Conservation (phyloP, 2,888 invertebrate species). For the Dendrolimus pini region DNA sequence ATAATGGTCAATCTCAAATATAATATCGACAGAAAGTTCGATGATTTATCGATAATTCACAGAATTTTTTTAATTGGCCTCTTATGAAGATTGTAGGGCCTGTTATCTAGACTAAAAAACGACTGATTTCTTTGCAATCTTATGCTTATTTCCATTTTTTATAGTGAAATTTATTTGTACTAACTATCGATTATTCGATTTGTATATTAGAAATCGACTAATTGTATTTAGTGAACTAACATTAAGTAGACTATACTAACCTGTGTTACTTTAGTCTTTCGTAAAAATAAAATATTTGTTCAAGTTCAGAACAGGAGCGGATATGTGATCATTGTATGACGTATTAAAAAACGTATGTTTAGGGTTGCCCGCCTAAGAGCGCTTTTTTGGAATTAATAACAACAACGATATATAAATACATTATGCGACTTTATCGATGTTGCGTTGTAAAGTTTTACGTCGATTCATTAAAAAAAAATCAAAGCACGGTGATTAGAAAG, state of each 20-base stretch:
- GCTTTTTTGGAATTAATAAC: slow-evolving; percentile 19
- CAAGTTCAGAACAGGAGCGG: slow-evolving; percentile 19
- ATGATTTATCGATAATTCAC: no score
- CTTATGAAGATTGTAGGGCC: background rate
- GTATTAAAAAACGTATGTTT: slow-evolving; percentile 24
- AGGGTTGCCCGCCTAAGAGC: slow-evolving; percentile 23
- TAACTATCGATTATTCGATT: background rate
- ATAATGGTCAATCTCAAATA: no score
- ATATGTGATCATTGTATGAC: slow-evolving; percentile 35
- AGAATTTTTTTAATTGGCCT: background rate
- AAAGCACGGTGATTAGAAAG: no score
- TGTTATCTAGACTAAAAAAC: slow-evolving; percentile 1
- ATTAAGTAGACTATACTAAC: background rate
- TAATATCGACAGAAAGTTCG: no score
- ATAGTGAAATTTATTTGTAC: background rate
- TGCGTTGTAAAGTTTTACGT: background rate
- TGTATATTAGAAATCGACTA: slow-evolving; percentile 10
- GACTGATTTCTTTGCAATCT: slow-evolving; percentile 1
- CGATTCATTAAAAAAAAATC: no score
- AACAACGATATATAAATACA: slow-evolving; percentile 19
- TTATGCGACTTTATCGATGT: background rate
- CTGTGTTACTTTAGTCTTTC: background rate
- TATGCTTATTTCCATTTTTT: background rate
- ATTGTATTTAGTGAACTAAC: background rate
- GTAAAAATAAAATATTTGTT: slow-evolving; percentile 4